Conservation (phyloP, 1,140 invertebrate species). For the Laupala kohalensis region DNA sequence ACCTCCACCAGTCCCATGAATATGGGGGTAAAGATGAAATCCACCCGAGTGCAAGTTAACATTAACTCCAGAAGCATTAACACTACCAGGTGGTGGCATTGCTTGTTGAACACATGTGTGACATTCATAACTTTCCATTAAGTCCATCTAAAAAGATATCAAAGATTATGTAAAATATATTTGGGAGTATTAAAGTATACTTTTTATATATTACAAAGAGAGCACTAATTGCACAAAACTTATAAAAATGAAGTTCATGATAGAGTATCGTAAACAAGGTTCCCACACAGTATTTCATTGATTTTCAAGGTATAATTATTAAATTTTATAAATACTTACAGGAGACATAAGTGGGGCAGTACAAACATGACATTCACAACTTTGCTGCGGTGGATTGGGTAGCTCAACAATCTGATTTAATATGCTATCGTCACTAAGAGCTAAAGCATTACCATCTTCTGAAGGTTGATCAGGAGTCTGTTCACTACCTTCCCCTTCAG, state of each 20-base stretch:
- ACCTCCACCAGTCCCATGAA: conserved; percentile 21
- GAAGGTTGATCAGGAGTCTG: conserved; percentile 6
- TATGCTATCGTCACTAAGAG: not conserved
- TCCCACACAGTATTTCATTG: not conserved
- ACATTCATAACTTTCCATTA: conserved; percentile 17
- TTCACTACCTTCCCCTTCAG: conserved; percentile 13
- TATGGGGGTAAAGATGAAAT: conserved; percentile 22
- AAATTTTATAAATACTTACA: conserved; percentile 9
- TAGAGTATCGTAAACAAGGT: no score
- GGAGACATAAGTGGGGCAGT: conserved; percentile 18
- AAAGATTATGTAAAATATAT: no score
- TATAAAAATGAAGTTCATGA: no score
- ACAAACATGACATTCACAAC: conserved; percentile 23
- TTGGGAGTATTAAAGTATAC: no score
- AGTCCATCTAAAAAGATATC: conserved; percentile 18
- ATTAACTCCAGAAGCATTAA: conserved; percentile 9
- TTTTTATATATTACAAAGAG: not conserved
- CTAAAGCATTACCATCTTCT: not conserved
- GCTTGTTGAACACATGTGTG: conserved; percentile 14
- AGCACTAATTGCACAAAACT: not conserved
- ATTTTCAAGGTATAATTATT: no score
- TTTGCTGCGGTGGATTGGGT: conserved; percentile 7
- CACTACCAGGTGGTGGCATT: not conserved
- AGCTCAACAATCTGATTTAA: not conserved
- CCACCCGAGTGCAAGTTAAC: conserved; percentile 18